Evolutionary conservation across 1,140 invertebrate genomes (phyloP).

Genomic region (Pararge aegeria): DNA sequence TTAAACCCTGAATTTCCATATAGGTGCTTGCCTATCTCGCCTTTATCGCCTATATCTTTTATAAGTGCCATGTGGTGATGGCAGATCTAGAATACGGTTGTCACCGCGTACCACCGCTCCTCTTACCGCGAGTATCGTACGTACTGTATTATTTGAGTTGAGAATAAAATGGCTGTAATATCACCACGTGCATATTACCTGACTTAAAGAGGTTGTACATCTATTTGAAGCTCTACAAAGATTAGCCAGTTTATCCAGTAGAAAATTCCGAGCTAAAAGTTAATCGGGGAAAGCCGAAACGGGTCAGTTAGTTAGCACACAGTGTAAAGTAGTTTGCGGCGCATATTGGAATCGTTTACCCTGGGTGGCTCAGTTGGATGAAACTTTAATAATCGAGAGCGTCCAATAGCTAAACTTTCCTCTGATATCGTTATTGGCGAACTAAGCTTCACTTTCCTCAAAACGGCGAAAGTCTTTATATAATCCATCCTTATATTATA

Average conservation of each 20-base stretch:
- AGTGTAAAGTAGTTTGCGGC: slow-evolving; percentile 35
- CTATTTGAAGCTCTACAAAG: background rate
- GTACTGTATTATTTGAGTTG: too few relatives aligned
- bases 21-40: too few relatives aligned
- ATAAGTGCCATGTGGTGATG: too few relatives aligned
- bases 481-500: too few relatives aligned
- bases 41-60: too few relatives aligned
- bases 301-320: slow-evolving; percentile 23
- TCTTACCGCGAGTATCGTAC: too few relatives aligned
- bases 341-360: slow-evolving; percentile 43
- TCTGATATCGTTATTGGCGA: slow-evolving; percentile 2
- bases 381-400: slow-evolving; percentile 63
- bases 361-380: slow-evolving; percentile 51
- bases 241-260: background rate
- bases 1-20: too few relatives aligned
- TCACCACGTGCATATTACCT: too few relatives aligned
- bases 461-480: background rate
- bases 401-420: slow-evolving; percentile 54
- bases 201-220: too few relatives aligned
- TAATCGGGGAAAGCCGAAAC: slow-evolving; percentile 19
- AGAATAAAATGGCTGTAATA: too few relatives aligned
- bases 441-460: background rate
- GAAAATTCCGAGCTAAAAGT: slow-evolving; percentile 14
- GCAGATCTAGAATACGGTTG: too few relatives aligned
- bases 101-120: too few relatives aligned